Percentiles rank a stretch among this genome's conserved stretches.
These are phyloP conservation scores for Drosophila pallidifrons DNA, from an alignment of 1,140 invertebrate species.

Conservation along the genomic window DNA sequence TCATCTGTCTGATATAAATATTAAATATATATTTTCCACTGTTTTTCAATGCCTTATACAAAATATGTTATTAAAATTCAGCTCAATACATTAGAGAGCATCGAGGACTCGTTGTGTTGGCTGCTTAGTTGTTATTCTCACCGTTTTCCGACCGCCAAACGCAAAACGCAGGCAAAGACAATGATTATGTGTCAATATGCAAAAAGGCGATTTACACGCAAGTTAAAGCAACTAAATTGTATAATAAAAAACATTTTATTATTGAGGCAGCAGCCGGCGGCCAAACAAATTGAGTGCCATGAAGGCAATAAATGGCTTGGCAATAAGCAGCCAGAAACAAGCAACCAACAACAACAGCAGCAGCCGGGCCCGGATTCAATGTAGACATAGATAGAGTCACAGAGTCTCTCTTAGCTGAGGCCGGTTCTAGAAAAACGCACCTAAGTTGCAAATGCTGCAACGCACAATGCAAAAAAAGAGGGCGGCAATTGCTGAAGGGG, in stretches of 20 bases:
- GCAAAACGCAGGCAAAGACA: constrained; percentile 59
- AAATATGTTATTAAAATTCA: background rate
- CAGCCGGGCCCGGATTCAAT: constrained; percentile 52
- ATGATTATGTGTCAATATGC: constrained; percentile 83
- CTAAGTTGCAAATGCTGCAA: constrained; percentile 66
- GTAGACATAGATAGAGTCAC: constrained; percentile 9
- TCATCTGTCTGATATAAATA: too few species aligned
- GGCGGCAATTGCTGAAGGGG: constrained; percentile 30
- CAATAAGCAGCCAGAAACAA: constrained; percentile 44
- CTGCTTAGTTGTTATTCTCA: constrained; percentile 38
- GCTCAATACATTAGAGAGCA: constrained; percentile 4
- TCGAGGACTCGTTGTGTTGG: background rate
- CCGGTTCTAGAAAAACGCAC: constrained; percentile 76
- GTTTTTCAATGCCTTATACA: too few species aligned
- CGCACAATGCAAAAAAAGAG: constrained; percentile 64
- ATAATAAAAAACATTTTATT: constrained; percentile 83
- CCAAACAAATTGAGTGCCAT: constrained; percentile 83
- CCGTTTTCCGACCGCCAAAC: constrained; percentile 28
- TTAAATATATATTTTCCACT: too few species aligned
- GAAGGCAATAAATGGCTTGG: constrained; percentile 78
- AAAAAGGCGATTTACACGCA: constrained; percentile 82
- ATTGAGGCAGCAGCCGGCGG: constrained; percentile 75
- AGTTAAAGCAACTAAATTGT: constrained; percentile 82
- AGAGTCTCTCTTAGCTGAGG: constrained; percentile 22
- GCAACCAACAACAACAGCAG: constrained; percentile 27